These are phyloP conservation scores for Bombus consobrinus DNA, from an alignment of 1,140 invertebrate genomes.

Conservation along the genomic window DNA sequence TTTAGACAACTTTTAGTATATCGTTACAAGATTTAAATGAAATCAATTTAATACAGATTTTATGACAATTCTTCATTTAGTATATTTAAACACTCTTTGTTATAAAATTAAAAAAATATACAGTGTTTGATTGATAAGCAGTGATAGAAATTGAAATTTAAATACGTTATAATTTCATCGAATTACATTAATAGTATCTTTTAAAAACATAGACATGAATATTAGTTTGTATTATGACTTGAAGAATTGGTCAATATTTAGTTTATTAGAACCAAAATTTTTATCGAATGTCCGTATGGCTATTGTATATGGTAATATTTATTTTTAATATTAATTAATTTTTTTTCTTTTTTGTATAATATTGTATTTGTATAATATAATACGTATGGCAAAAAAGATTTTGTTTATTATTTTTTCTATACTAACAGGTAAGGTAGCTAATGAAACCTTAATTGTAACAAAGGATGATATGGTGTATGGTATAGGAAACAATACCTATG, in stretches of 20 bases:
- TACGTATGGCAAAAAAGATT: background rate
- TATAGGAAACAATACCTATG: slow-evolving; percentile 85
- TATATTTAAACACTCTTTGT: background rate
- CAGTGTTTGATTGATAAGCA: background rate
- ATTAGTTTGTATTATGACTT: slow-evolving; percentile 79
- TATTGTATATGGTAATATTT: slow-evolving; percentile 35
- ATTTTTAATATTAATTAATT: background rate
- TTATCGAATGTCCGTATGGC: slow-evolving; percentile 58
- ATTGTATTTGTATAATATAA: background rate
- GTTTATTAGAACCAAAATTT: slow-evolving; percentile 84
- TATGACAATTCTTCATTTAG: background rate
- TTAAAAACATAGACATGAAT: background rate
- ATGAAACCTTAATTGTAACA: slow-evolving; percentile 87
- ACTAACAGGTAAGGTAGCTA: slow-evolving; percentile 83
- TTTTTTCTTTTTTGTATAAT: background rate
- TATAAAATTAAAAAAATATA: background rate
- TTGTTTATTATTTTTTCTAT: background rate
- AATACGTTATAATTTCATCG: background rate
- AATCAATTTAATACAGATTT: background rate
- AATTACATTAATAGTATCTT: background rate
- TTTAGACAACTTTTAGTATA: background rate
- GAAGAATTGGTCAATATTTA: slow-evolving; percentile 86
- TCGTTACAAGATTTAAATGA: background rate
- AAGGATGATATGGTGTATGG: slow-evolving; percentile 86
- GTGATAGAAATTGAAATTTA: background rate